Conservation (phyloP, 2,113 vertebrate species). For the Nanorana parkeri region DNA sequence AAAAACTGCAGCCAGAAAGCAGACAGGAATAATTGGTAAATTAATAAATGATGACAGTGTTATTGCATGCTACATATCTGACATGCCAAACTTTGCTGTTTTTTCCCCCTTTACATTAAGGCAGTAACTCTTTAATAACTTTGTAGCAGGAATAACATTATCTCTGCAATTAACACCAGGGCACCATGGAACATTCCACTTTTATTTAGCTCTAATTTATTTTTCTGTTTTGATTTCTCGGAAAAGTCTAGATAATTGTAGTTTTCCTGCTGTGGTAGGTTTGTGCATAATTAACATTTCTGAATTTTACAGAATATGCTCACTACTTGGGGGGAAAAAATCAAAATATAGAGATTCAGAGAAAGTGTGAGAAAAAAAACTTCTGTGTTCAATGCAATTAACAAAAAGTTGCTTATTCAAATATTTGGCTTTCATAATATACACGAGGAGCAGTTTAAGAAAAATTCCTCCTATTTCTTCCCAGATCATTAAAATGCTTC, state of each 20-base stretch:
- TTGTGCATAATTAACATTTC: constrained; percentile 11
- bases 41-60: constrained; percentile 11
- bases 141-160: constrained; percentile 20
- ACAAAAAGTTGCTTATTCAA: no score
- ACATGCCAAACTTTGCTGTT: not conserved
- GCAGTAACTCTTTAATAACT: not conserved
- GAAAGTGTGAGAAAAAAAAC: no score
- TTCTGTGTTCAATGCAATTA: no score
- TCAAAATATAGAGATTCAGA: no score
- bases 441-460: no score
- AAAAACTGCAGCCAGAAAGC: not conserved
- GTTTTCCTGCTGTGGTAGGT: not conserved
- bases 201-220: constrained; percentile 18
- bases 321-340: not conserved
- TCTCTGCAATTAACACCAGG: constrained; percentile 14
- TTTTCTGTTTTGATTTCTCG: constrained; percentile 20
- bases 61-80: constrained; percentile 32
- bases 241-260: constrained; percentile 19
- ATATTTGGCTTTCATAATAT: no score
- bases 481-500: no score
- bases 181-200: not conserved
- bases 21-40: constrained; percentile 17
- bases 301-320: not conserved
- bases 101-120: constrained; percentile 6
- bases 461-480: no score